Evolutionary conservation across 2,797 vertebrate genomes (phyloP).

Genomic region (Bradypodion pumilum): DNA sequence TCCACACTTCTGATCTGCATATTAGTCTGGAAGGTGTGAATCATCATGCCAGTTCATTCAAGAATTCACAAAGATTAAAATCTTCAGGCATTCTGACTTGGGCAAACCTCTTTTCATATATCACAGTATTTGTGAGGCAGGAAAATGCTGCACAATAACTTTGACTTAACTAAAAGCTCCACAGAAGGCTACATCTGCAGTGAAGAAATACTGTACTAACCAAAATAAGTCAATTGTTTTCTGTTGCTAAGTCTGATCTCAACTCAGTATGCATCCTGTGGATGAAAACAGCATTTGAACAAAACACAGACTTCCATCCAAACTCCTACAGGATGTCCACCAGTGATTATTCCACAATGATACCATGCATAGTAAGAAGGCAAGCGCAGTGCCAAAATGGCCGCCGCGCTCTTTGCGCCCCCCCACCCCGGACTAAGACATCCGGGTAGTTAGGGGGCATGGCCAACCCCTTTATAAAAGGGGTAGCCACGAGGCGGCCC

Average conservation of each 20-base stretch:
- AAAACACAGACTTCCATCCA: neutral
- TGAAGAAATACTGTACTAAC: neutral
- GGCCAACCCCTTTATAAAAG: too few relatives aligned
- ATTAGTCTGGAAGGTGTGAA: neutral
- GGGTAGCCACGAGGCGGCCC: too few relatives aligned
- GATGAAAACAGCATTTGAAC: slow-evolving; percentile 22
- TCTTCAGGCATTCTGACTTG: neutral
- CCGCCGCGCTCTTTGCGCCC: too few relatives aligned
- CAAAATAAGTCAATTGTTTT: slow-evolving; percentile 27
- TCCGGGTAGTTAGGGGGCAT: too few relatives aligned
- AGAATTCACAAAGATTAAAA: neutral
- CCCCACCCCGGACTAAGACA: too few relatives aligned
- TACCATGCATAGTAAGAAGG: slow-evolving; percentile 7
- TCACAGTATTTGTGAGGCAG: neutral
- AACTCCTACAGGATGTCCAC: neutral
- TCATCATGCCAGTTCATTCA: neutral
- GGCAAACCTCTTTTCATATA: neutral
- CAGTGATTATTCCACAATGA: slow-evolving; percentile 12
- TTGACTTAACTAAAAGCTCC: neutral
- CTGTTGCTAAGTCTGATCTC: slow-evolving; percentile 10
- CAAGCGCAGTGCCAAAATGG: too few relatives aligned
- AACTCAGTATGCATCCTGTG: slow-evolving; percentile 4
- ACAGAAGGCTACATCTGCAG: neutral
- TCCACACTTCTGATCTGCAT: neutral
- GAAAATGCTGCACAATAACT: neutral